phyloP scores from a whole-genome alignment of 1,140 invertebrate species.

The Scaptodrosophila lebanonensis region DNA sequence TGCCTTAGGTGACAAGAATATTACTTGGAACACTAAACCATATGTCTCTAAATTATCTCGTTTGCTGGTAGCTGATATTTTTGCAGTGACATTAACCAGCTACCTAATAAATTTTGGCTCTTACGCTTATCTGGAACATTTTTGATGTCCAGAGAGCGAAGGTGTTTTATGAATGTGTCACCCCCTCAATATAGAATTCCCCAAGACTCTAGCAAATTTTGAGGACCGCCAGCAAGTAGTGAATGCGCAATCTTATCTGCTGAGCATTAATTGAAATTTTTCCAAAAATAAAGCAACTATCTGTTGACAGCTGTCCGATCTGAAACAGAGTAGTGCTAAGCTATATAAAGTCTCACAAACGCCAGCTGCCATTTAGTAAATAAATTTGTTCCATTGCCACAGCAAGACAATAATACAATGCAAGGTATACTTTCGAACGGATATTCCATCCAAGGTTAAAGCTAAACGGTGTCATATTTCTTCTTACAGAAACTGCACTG shows the following conservation, averaged over 20 bases:
- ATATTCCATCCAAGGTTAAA: not conserved
- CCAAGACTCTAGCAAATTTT: not conserved
- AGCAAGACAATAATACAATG: conserved; percentile 2
- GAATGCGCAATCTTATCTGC: conserved; percentile 6
- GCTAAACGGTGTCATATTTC: too few species aligned
- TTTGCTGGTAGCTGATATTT: conserved; percentile 12
- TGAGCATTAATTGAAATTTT: not conserved
- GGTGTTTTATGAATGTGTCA: conserved; percentile 49
- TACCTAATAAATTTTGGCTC: conserved; percentile 1
- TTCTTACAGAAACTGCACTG: conserved; percentile 12
- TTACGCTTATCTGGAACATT: conserved; percentile 47
- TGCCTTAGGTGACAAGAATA: conserved; percentile 32
- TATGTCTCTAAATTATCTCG: not conserved
- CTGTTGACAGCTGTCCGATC: too few species aligned
- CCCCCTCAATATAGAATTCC: conserved; percentile 16
- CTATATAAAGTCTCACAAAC: too few species aligned
- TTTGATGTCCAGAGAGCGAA: conserved; percentile 11
- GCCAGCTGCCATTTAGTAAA: too few species aligned
- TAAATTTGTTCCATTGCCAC: too few species aligned
- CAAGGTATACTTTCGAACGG: conserved; percentile 23
- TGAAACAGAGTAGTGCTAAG: too few species aligned
- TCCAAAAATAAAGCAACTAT: too few species aligned
- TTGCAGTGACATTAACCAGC: not conserved
- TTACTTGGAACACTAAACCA: conserved; percentile 6
- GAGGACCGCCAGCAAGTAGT: conserved; percentile 1